Base-by-base conservation (phyloP, 2,888 invertebrate genomes). In the Gerosis bhagava region DNA sequence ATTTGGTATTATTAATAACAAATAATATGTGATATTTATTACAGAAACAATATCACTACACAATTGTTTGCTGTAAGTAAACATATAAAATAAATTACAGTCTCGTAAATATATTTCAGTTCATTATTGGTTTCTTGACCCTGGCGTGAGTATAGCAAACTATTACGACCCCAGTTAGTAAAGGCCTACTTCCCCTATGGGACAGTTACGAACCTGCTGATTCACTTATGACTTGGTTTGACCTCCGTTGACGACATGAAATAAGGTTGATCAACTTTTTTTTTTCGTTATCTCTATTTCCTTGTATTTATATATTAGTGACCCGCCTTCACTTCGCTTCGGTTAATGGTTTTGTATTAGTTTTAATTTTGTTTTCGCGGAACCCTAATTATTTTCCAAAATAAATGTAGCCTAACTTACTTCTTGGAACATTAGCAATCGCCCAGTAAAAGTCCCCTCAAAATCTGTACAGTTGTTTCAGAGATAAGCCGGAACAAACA, bases 221-320 rank as follows among this genome's bases (percentile, higher is more conserved):
- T 37, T 37, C 37, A 37, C 36, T 45, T 45, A 37, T 31, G 44
- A 37, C 16, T 45, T 31, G 24, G 36, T 45, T 45, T 31, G 36
- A 45, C 26, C 31, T 45, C 24, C 29, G 12, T 45, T 15, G 19
- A 28, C 11, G 7, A 11, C 2, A 43, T 7, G 24, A 1, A 32
- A 25, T 8, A n/a, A 26, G 34, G 7, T 43, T 28, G 6, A 17
- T 13, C 8, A 43, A 26, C 16, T 35, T 19, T 5, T 13, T 35
- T 19, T 25, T n/a, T 10, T 15, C 7, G 19, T 19, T 16, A n/a
- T 29, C 28, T 2, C 17, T 12, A 21, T 29, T 36, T 0, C 6
- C 25, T 3, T 13, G 2, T 15, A 11, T 11, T 13, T 35, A n/a
- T n/a, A n/a, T n/a, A n/a, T n/a, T n/a, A n/a, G n/a, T n/a, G n/a